Base-by-base conservation (phyloP, 2,888 invertebrate species). In the Bhutanitis thaidina region DNA sequence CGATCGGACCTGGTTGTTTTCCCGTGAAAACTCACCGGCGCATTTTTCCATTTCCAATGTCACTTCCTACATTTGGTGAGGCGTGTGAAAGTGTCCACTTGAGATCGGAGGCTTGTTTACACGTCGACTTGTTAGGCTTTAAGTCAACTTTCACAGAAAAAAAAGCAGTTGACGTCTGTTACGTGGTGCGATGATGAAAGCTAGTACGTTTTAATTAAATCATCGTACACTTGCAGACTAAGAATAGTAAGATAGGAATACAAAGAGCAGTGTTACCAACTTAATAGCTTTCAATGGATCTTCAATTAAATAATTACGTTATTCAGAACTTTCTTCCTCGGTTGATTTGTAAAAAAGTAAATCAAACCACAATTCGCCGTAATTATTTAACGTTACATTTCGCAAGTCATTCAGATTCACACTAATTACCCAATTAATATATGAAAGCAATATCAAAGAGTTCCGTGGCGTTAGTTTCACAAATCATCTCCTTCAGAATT, bases 371-470 rank as follows among this genome's bases (percentile, higher is more conserved):
- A 13, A 39, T 47, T 32, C 34, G 12, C 8, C 7, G 15, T 20
- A 30, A 13, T 36, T 34, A 44, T 46, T 38, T 30, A 16, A 20
- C 10, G 47, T 25, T 8, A 15, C 51, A 40, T 52, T 41, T 41
- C 14, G 37, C 51, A 52, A 52, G 51, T 52, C 51, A 52, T 52
- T 25, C 46, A 5, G 46, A 46, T 30, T 32, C 46, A 43, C 44
- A 44, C 41, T 52, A 43, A 52, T 52, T 52, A 52, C 12, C 51
- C 46, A 52, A 52, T 52, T 52, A 52, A 46, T 46, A 43, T 32
- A 52, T n/a, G 46, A 52, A 52, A 52, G 46, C 34, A 44, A 14
- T 40, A 45, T 39, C 44, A 38, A 29, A 13, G 49, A 29, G 35
- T 10, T 3, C 32, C 43, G 32, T 25, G 13, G 44, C 34, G 12